phyloP scores from a whole-genome alignment of 2,113 vertebrate genomes.

The Phyllostomus hastatus region DNA sequence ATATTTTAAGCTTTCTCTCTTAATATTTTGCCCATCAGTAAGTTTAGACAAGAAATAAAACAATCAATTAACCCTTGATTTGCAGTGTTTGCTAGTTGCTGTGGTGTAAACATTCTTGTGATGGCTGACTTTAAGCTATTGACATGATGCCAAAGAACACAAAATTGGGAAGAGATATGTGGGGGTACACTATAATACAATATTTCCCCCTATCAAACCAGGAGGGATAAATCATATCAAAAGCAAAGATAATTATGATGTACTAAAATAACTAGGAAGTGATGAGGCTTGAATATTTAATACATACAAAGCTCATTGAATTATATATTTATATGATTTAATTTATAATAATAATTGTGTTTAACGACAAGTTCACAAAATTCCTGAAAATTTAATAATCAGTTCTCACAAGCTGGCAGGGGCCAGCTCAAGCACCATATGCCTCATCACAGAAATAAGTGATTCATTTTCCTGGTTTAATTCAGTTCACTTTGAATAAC shows the following conservation, averaged over 20 bases:
- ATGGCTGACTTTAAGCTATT: not conserved
- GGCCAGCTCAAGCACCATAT: not conserved
- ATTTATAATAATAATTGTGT: not conserved
- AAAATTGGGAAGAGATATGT: not conserved
- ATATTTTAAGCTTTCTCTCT: not conserved
- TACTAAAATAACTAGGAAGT: constrained; percentile 27
- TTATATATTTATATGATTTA: not conserved
- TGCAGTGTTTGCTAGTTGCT: not conserved
- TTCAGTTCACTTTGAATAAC: not conserved
- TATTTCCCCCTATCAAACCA: not conserved
- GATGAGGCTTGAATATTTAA: not conserved
- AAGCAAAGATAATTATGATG: not conserved
- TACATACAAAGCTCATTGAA: not conserved
- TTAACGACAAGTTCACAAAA: not conserved
- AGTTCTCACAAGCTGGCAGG: not conserved
- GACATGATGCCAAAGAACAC: not conserved
- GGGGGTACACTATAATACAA: not conserved
- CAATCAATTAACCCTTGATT: not conserved
- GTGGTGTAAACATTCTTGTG: not conserved
- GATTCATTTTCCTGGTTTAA: not conserved
- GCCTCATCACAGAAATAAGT: constrained; percentile 5
- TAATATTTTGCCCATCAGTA: not conserved
- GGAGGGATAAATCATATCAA: not conserved
- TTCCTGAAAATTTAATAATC: not conserved
- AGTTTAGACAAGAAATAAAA: not conserved